These are phyloP conservation scores for Dichetophora obliterata DNA, from an alignment of 2,888 invertebrate species.

Conservation along the genomic window DNA sequence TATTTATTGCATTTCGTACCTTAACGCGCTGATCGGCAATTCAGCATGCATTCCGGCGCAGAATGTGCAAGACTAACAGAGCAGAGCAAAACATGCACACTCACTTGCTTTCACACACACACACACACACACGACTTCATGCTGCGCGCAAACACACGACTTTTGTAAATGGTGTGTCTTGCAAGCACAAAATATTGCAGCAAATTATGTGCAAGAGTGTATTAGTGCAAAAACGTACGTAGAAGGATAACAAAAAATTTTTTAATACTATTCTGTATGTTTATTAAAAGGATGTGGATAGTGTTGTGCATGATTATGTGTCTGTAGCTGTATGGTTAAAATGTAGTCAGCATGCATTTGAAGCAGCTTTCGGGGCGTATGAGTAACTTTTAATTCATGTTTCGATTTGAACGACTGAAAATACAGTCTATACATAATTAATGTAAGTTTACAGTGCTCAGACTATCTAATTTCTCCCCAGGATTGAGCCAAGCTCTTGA, in stretches of 20 bases:
- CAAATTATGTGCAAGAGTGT: background rate
- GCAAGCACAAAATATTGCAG: background rate
- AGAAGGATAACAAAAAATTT: conserved; percentile 5
- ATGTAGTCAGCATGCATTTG: no score
- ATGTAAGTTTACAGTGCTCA: no score
- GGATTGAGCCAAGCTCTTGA: no score
- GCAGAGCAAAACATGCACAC: background rate
- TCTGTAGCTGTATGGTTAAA: no score
- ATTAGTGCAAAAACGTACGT: background rate
- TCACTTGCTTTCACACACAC: background rate
- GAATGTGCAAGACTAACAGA: conserved; percentile 20
- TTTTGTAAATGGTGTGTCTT: background rate
- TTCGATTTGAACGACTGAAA: no score
- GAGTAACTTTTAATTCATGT: no score
- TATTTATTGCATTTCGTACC: conserved; percentile 31
- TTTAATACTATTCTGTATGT: background rate
- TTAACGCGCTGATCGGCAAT: conserved; percentile 21
- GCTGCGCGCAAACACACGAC: conserved; percentile 2
- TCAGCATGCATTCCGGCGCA: conserved; percentile 28
- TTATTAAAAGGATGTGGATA: conserved; percentile 1
- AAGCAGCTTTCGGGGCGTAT: no score
- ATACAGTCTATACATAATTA: no score
- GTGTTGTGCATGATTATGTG: background rate
- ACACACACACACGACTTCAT: conserved; percentile 39
- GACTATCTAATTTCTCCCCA: no score